These are phyloP conservation scores for Metopolophium dirhodum DNA, from an alignment of 1,140 invertebrate genomes.

Conservation along the genomic window DNA sequence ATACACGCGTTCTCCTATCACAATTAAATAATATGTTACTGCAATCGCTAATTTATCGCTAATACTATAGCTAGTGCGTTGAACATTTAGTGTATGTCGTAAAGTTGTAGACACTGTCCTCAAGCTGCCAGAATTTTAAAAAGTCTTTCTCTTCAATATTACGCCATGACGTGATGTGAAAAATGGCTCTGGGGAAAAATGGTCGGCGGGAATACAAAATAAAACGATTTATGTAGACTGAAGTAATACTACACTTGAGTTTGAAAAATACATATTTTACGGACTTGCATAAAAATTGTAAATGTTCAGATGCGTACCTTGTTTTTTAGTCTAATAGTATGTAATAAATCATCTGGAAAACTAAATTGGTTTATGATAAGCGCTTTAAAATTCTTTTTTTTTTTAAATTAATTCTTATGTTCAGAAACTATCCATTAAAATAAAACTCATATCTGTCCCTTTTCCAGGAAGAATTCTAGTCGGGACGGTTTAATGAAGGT, in stretches of 20 bases:
- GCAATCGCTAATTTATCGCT: neutral
- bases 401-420: neutral
- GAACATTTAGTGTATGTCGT: neutral
- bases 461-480: neutral
- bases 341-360: slow-evolving; percentile 11
- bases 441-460: neutral
- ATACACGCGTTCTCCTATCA: neutral
- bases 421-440: neutral
- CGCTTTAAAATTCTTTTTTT: neutral
- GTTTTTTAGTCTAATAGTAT: slow-evolving; percentile 1
- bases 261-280: slow-evolving; percentile 16
- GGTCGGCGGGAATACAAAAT: neutral
- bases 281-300: slow-evolving; percentile 8
- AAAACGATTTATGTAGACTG: slow-evolving; percentile 6
- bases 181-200: neutral
- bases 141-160: neutral
- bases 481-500: neutral
- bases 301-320: neutral
- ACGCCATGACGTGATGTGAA: neutral
- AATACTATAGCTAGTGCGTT: neutral
- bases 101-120: neutral
- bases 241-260: slow-evolving; percentile 12
- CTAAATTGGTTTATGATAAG: neutral
- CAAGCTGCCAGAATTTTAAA: neutral
- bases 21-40: neutral